Conservation (phyloP, 2,113 vertebrate species). For the Leuciscus idus region DNA sequence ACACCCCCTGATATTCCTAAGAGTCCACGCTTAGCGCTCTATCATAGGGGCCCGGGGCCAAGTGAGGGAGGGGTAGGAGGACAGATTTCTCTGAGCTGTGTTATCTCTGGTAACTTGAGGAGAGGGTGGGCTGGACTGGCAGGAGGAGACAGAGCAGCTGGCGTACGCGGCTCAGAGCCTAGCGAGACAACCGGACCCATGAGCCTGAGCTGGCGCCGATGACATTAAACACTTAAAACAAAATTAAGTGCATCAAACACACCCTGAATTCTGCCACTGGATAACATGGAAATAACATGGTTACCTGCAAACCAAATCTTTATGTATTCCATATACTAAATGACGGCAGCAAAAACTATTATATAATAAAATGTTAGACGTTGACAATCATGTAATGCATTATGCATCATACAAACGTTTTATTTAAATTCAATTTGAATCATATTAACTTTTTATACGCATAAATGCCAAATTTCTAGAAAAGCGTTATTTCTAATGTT, state of each 20-base stretch:
- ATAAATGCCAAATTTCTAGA: background rate
- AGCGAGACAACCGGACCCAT: constrained; percentile 69
- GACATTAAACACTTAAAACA: constrained; percentile 42
- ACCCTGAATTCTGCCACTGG: background rate
- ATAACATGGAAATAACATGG: background rate
- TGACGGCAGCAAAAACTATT: background rate
- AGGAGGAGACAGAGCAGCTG: constrained; percentile 60
- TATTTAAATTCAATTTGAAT: background rate
- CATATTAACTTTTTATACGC: background rate
- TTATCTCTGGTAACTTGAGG: constrained; percentile 71
- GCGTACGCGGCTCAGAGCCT: constrained; percentile 70
- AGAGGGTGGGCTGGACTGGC: background rate
- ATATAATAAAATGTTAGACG: background rate
- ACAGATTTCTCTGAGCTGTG: constrained; percentile 55
- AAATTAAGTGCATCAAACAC: background rate
- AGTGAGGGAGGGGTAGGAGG: constrained; percentile 32
- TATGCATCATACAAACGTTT: background rate
- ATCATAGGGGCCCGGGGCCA: background rate
- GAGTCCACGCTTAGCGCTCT: background rate
- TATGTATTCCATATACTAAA: background rate
- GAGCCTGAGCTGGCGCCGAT: constrained; percentile 31
- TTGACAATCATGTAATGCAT: background rate
- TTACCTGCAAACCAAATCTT: background rate
- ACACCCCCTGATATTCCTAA: constrained; percentile 32
- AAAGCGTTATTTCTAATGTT: background rate